Evolutionary conservation across 2,113 vertebrate species (phyloP), one percentile per base, ranked within the genome.

Genomic region (Sapayoa aenigma): DNA sequence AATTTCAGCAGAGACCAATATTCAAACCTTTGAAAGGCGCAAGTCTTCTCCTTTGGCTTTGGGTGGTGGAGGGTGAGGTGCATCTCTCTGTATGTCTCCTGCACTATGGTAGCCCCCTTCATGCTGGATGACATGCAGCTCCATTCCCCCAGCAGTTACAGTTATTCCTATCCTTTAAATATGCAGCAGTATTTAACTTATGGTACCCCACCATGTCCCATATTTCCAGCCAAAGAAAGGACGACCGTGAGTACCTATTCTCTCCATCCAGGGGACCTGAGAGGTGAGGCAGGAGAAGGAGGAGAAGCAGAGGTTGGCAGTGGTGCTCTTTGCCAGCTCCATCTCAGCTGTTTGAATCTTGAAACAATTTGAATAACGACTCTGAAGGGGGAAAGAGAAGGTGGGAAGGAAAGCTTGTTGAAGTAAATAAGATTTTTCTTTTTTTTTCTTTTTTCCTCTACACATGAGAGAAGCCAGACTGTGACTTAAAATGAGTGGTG

Each of bases 131-230:
- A 46, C 35, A 10, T 5, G 21, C 18, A 33, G 25, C 65, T 90
- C 53, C 0, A 0, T 33, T n/a, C 9, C 12, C 30, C 11, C 30
- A 21, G 46, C 30, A 44, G 9, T 5, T 58, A 9, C 2, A 15
- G 11, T 18, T 47, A 25, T 44, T 52, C 27, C 25, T 68, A 23
- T 9, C 35, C 37, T 14, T 37, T 68, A 55, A 39, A 42, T 6
- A 39, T 2, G 10, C n/a, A 83, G 31, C 10, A 22, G 4, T n/a
- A 22, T 79, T 76, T 68, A 52, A 49, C 3, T 80, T 21, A 8
- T 1, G 9, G 46, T 39, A 21, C 18, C 63, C 15, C 59, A 30
- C 49, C 18, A 15, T 1, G 21, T 28, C 33, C 28, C 3, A 2
- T 0, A 42, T 83, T 66, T 84, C 42, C 65, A 78, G 39, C 16